Conservation (phyloP, 2,113 vertebrate genomes). For the Tylochromis polylepis region DNA sequence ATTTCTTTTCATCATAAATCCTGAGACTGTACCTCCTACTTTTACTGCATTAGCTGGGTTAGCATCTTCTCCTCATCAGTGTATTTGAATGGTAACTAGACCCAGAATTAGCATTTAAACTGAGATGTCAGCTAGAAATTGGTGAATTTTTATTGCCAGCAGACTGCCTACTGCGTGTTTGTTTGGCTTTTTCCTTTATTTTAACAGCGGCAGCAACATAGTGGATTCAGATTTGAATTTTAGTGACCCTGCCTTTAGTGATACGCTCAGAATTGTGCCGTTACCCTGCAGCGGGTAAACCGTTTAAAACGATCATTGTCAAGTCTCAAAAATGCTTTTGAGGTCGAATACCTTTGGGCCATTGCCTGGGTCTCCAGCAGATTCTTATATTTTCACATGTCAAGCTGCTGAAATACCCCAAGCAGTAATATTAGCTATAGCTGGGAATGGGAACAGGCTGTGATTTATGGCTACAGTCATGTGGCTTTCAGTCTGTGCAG, state of each 20-base stretch:
- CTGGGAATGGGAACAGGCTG: neutral
- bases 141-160: accelerated
- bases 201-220: neutral
- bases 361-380: neutral
- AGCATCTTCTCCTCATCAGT: neutral
- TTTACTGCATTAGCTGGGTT: neutral
- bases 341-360: neutral
- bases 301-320: neutral
- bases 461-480: neutral
- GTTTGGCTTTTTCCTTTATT: neutral
- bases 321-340: neutral
- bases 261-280: neutral
- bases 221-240: neutral
- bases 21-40: neutral
- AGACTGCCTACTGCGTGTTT: neutral
- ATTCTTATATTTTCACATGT: neutral
- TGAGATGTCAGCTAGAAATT: neutral
- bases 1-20: neutral
- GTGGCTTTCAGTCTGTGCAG: neutral
- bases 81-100: neutral
- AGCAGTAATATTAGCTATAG: neutral
- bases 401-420: neutral
- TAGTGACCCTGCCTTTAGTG: neutral
- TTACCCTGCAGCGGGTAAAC: neutral
- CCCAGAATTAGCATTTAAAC: neutral